Evolutionary conservation across 2,797 vertebrate species (phyloP).

Genomic region (Halcyon chelicuti): DNA sequence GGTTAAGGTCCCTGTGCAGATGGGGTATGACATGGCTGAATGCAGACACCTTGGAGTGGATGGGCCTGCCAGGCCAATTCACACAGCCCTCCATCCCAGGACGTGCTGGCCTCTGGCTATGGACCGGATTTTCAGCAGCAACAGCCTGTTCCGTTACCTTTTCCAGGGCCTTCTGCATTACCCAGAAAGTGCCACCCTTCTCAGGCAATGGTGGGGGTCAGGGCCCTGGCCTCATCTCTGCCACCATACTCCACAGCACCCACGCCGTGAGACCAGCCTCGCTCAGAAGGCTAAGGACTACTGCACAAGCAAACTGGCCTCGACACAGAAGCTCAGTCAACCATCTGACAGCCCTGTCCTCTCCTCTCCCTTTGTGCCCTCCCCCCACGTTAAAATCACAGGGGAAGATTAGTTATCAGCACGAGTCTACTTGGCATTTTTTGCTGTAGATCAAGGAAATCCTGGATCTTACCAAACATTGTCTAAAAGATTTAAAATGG

Average conservation of each 20-base stretch:
- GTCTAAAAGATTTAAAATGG: background rate
- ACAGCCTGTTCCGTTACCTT: background rate
- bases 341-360: background rate
- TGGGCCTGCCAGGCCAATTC: background rate
- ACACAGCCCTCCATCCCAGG: background rate
- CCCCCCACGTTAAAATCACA: background rate
- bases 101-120: background rate
- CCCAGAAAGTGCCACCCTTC: accelerated
- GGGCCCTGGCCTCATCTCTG: background rate
- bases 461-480: background rate
- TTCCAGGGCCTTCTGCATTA: background rate
- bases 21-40: background rate
- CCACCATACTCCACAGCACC: accelerated
- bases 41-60: background rate
- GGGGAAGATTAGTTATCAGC: background rate
- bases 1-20: background rate
- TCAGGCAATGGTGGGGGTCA: background rate
- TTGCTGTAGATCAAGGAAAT: background rate
- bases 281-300: background rate
- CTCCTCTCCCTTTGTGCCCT: background rate
- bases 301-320: background rate
- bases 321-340: background rate
- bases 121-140: background rate
- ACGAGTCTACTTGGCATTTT: background rate
- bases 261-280: accelerated